phyloP scores from a whole-genome alignment of 2,888 invertebrate species.

The Teleogryllus oceanicus region DNA sequence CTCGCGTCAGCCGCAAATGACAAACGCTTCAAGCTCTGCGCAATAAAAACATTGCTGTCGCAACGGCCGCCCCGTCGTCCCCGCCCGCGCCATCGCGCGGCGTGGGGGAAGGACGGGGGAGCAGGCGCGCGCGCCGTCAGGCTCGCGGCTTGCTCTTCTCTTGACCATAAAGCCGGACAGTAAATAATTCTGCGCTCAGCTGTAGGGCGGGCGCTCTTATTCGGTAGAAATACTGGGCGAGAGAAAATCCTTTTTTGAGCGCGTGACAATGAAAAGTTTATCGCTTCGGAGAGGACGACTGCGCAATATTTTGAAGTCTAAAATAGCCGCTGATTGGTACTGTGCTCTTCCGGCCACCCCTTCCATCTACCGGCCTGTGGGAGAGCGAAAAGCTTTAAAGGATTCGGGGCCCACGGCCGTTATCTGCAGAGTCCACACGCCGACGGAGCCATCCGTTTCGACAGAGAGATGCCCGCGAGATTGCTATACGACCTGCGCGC shows the following conservation, averaged over 20 bases:
- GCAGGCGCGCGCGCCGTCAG: background rate
- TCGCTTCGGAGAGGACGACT: background rate
- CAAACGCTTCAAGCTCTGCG: background rate
- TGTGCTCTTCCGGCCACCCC: background rate
- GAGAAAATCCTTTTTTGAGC: constrained; percentile 10
- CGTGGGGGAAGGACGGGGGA: no score
- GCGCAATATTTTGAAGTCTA: background rate
- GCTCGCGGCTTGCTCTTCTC: background rate
- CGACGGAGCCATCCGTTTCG: background rate
- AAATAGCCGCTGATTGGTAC: constrained; percentile 7
- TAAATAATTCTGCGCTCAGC: background rate
- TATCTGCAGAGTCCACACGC: background rate
- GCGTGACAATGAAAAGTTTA: constrained; percentile 18
- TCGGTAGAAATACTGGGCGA: background rate
- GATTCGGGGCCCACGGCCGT: background rate
- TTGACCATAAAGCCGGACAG: constrained; percentile 18
- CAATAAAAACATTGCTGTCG: constrained; percentile 9
- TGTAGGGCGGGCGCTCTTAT: background rate
- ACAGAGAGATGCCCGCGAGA: background rate
- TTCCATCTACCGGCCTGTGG: background rate
- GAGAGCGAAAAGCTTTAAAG: constrained; percentile 5
- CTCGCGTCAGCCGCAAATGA: constrained; percentile 6
- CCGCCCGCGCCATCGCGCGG: background rate
- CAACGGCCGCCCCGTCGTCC: background rate
- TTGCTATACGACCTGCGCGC: background rate